A percentile compares a stretch with the other conserved stretches of the same genome.
Conservation (phyloP, 1,140 invertebrate species). For the Drosophila paulistorum region DNA sequence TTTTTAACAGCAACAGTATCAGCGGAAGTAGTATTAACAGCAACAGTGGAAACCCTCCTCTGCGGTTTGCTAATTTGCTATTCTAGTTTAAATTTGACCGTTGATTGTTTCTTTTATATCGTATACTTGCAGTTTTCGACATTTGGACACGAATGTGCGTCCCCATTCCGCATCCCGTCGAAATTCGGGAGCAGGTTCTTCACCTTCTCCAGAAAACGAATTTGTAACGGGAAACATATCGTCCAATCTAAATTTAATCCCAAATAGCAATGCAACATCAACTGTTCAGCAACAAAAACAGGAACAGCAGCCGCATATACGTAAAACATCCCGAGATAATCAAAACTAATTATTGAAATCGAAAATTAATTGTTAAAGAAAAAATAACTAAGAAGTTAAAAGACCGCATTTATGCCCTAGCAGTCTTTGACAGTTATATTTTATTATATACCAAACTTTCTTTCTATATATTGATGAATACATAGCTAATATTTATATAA, state of each 20-base stretch:
- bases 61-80: slow-evolving; percentile 86
- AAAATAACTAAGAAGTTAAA: too few relatives aligned
- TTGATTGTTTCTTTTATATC: slow-evolving; percentile 5
- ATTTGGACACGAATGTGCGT: slow-evolving; percentile 90
- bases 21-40: slow-evolving; percentile 1
- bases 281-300: slow-evolving; percentile 52
- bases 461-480: too few relatives aligned
- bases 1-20: slow-evolving; percentile 86
- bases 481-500: too few relatives aligned
- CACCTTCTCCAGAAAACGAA: slow-evolving; percentile 86
- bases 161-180: slow-evolving; percentile 81
- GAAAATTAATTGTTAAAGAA: too few relatives aligned
- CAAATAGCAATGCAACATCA: neutral
- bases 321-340: slow-evolving; percentile 43
- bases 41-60: slow-evolving; percentile 85
- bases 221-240: slow-evolving; percentile 6
- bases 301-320: slow-evolving; percentile 48
- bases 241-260: slow-evolving; percentile 43
- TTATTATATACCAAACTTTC: too few relatives aligned
- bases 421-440: too few relatives aligned
- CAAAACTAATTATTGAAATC: slow-evolving; percentile 46
- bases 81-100: neutral
- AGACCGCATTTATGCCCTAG: too few relatives aligned
- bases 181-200: slow-evolving; percentile 84
- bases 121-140: slow-evolving; percentile 87